Base-by-base conservation (phyloP, 1,140 invertebrate species). In the Capitella teleta region DNA sequence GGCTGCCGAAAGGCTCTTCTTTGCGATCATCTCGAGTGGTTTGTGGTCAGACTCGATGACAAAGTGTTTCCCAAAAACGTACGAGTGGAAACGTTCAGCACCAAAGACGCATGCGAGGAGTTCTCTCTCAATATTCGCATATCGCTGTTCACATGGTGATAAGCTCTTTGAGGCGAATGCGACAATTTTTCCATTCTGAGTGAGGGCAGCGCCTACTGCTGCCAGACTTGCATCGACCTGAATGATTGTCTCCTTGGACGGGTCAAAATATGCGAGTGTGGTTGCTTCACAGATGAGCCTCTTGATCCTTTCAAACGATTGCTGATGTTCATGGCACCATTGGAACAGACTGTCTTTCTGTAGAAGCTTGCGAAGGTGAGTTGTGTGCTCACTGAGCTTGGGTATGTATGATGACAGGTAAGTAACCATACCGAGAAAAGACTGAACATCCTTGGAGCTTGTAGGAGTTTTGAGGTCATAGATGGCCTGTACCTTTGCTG, bases 171-270 rank as follows among this genome's bases (percentile, higher is more conserved):
- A n/a, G n/a, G n/a, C 54, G 2, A 38, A 24, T 14, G 19, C 21
- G 18, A 47, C 28, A 8, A 44, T 41, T 57, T 58, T 59, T 66
- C 63, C 18, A 46, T 73, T 60, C 54, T 78, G 74, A 5, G 72
- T 34, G 0, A 77, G 28, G 6, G 68, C 61, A 25, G 64, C 67
- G 14, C 70, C 72, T 18, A 76, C 45, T 1, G 66, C 74, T 32
- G 58, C 16, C 24, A 54, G 53, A 23, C 40, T 57, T 18, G 56
- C 50, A 51, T 64, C 61, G n/a, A 51, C 49, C 47, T 64, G 56
- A 18, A 65, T 26, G 1, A 55, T 49, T 38, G 56, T 45, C 18
- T 49, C 19, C 19, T 58, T 53, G 14, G 51, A 43, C 3, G 41
- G 43, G 30, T 66, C 56, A 38, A 57, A 67, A 30, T 55, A 64